Conservation (phyloP, 2,888 invertebrate species). For the Melanophora roralis region DNA sequence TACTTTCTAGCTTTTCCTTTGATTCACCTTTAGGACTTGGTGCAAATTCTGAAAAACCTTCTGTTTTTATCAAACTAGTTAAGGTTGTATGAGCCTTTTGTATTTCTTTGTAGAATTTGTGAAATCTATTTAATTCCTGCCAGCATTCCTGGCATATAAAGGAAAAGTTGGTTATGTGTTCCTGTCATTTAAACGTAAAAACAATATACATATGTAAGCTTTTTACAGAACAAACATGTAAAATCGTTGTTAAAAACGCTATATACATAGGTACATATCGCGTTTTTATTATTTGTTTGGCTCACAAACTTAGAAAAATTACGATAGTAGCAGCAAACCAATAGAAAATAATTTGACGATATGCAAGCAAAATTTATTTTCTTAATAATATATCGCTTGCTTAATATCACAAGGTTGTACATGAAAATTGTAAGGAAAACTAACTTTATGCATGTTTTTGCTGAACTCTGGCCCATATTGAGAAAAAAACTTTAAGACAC, state of each 20-base stretch:
- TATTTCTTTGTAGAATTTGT: slow-evolving; percentile 67
- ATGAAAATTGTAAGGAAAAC: too few species aligned
- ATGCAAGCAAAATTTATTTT: too few species aligned
- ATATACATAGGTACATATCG: neutral
- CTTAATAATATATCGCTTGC: too few species aligned
- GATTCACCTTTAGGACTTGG: neutral
- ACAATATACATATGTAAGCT: neutral
- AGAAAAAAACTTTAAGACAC: too few species aligned
- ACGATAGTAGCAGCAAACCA: too few species aligned
- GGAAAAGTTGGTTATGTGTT: slow-evolving; percentile 6
- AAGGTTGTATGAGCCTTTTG: slow-evolving; percentile 66
- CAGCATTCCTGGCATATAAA: slow-evolving; percentile 31
- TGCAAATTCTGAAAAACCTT: slow-evolving; percentile 26
- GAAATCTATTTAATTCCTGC: slow-evolving; percentile 64
- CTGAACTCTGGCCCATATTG: too few species aligned
- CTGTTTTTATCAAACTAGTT: slow-evolving; percentile 61
- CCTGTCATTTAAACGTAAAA: neutral
- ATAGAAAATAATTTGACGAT: too few species aligned
- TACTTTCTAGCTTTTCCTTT: neutral
- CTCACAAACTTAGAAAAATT: too few species aligned
- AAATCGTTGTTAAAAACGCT: neutral
- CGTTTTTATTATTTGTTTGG: neutral
- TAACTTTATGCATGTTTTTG: too few species aligned
- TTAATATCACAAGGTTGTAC: too few species aligned
- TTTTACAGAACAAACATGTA: neutral